Percentiles rank a stretch among this genome's conserved stretches.
Conservation (phyloP, 1,140 invertebrate species). For the Hirudo medicinalis region DNA sequence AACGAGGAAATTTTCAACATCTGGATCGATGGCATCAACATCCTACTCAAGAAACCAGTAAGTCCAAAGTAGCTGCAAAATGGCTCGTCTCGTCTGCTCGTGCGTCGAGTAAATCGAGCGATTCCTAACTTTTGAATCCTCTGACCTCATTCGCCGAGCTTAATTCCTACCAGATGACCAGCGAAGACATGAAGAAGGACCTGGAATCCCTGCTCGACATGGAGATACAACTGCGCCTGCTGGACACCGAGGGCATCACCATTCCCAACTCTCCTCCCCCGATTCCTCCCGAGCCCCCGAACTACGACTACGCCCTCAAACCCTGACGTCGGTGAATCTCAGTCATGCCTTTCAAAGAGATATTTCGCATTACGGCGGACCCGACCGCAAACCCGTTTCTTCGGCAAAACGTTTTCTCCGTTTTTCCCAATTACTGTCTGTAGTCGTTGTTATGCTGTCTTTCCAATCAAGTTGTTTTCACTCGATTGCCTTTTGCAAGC, state of each 20-base stretch:
- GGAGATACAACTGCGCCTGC: conserved; percentile 82
- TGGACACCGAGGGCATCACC: conserved; percentile 85
- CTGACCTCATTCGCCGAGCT: too few species aligned
- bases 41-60: conserved; percentile 52
- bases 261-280: conserved; percentile 81
- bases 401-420: neutral
- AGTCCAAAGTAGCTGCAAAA: conserved; percentile 5
- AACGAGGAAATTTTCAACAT: conserved; percentile 75
- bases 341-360: too few species aligned
- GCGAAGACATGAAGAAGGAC: conserved; percentile 73
- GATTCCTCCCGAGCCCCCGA: conserved; percentile 71
- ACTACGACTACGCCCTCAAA: conserved; percentile 58
- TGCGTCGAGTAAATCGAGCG: too few species aligned
- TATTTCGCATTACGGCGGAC: too few species aligned
- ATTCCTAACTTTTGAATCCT: too few species aligned
- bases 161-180: conserved; percentile 55
- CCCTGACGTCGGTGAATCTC: conserved; percentile 1
- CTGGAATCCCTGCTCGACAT: conserved; percentile 80
- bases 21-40: conserved; percentile 91
- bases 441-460: too few species aligned
- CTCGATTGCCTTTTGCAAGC: too few species aligned
- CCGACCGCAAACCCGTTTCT: neutral
- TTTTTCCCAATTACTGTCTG: too few species aligned
- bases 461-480: too few species aligned
- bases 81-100: too few species aligned